Conservation (phyloP, 2,888 invertebrate genomes). For the Agrochola lota region DNA sequence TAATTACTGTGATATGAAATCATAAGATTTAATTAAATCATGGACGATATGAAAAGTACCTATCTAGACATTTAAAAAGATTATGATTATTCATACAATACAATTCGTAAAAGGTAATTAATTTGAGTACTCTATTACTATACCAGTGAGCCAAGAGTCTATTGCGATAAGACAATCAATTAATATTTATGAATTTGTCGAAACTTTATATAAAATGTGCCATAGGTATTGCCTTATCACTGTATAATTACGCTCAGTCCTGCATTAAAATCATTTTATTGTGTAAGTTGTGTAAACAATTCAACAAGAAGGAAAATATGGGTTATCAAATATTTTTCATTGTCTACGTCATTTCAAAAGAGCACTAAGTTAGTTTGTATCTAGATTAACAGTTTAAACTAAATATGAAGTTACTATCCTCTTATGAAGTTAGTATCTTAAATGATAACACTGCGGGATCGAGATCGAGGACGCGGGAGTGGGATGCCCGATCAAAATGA, state of each 20-base stretch:
- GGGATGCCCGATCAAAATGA: no score
- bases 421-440: not conserved
- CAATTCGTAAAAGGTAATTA: not conserved
- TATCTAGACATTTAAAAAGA: constrained; percentile 7
- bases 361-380: not conserved
- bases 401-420: not conserved
- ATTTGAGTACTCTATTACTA: not conserved
- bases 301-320: constrained; percentile 7
- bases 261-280: not conserved
- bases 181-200: not conserved
- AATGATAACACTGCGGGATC: not conserved
- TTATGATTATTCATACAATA: constrained; percentile 27
- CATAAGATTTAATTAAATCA: constrained; percentile 1
- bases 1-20: constrained; percentile 27
- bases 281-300: not conserved
- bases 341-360: not conserved
- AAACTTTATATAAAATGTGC: not conserved
- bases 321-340: not conserved
- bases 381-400: not conserved
- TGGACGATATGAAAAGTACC: constrained; percentile 14
- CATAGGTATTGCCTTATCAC: not conserved
- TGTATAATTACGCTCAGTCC: not conserved
- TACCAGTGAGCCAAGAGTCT: not conserved
- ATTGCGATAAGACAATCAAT: constrained; percentile 11
- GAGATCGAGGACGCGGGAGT: no score